These are phyloP conservation scores for Choloepus hoffmanni DNA, from an alignment of 2,113 vertebrate species.

Conservation along the genomic window DNA sequence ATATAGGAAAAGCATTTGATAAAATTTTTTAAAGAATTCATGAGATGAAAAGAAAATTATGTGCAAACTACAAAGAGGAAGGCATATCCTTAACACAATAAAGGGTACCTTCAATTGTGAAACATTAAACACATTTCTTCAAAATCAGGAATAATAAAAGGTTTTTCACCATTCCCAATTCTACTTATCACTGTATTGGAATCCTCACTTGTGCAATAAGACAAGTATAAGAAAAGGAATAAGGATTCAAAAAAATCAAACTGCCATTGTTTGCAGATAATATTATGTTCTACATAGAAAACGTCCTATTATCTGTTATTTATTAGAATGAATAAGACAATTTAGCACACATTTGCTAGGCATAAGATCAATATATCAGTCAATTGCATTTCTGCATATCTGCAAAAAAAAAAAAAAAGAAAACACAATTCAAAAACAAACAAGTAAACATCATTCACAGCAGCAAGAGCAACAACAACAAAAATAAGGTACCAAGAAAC, in stretches of 20 bases:
- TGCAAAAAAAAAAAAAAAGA: neutral
- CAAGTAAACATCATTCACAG: neutral
- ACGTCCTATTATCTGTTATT: neutral
- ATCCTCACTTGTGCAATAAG: neutral
- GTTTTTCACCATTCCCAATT: neutral
- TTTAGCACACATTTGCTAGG: neutral
- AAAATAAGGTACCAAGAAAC: neutral
- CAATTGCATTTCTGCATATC: neutral
- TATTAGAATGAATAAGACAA: conserved; percentile 16
- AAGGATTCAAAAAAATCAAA: neutral
- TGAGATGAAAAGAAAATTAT: neutral
- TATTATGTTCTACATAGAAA: neutral
- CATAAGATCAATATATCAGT: neutral
- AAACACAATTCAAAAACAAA: neutral
- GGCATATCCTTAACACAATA: neutral
- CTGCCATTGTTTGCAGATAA: neutral
- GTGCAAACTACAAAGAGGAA: conserved; percentile 22
- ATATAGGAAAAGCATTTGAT: neutral
- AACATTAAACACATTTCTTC: neutral
- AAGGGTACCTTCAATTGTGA: neutral
- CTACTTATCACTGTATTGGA: neutral
- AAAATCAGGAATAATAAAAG: neutral
- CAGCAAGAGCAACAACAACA: neutral
- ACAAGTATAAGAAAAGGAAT: neutral
- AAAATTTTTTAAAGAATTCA: conserved; percentile 35